A percentile compares a stretch with the other conserved stretches of the same genome.
Conservation (phyloP, 2,797 vertebrate species). For the Cetoscarus ocellatus region DNA sequence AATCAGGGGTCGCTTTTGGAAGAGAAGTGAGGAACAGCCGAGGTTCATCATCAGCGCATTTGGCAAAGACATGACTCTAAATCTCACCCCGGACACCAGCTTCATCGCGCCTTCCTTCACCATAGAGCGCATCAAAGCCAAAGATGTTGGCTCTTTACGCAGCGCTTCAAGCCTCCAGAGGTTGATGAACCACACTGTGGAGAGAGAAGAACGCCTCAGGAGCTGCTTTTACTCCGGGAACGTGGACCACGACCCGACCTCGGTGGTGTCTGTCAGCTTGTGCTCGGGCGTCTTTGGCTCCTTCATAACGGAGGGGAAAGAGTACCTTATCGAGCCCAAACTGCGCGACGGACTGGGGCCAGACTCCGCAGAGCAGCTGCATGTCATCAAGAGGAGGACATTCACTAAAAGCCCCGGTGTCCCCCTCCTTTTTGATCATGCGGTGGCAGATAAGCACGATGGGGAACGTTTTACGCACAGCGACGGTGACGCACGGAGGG, state of each 20-base stretch:
- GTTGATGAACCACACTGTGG: constrained; percentile 52
- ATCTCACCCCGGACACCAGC: constrained; percentile 87
- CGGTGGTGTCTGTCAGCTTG: constrained; percentile 90
- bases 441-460: constrained; percentile 23
- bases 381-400: constrained; percentile 85
- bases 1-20: constrained; percentile 73
- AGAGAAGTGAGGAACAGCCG: constrained; percentile 79
- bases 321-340: constrained; percentile 90
- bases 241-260: constrained; percentile 84
- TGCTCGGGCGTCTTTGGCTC: constrained; percentile 90
- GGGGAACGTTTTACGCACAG: constrained; percentile 62
- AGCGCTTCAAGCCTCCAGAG: constrained; percentile 27
- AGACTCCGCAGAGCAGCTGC: constrained; percentile 77
- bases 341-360: constrained; percentile 36
- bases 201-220: constrained; percentile 68
- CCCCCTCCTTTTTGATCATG: constrained; percentile 57
- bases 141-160: constrained; percentile 50
- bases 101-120: constrained; percentile 89
- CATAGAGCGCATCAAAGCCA: constrained; percentile 82
- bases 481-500: constrained; percentile 62
- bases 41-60: constrained; percentile 85
- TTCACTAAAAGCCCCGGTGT: constrained; percentile 17
- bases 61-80: constrained; percentile 85
- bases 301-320: constrained; percentile 88
- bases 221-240: constrained; percentile 91